phyloP scores from a whole-genome alignment of 2,113 vertebrate genomes.

The Gnathonemus echidnorhynchus region DNA sequence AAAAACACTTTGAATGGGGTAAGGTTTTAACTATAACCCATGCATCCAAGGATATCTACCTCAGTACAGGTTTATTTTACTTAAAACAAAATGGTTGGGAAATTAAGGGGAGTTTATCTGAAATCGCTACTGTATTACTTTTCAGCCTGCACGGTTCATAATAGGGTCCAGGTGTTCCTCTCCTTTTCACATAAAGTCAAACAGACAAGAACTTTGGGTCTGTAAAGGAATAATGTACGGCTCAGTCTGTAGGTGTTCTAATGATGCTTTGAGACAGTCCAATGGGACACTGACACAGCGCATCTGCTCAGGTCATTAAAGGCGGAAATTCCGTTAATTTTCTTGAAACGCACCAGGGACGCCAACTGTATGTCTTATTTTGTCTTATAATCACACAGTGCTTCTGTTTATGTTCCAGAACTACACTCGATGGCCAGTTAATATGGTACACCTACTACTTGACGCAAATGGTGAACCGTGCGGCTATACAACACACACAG shows the following conservation, averaged over 20 bases:
- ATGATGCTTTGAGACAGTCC: background rate
- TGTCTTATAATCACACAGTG: background rate
- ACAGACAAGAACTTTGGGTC: background rate
- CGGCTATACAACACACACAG: background rate
- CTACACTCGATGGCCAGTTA: background rate
- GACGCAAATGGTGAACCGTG: background rate
- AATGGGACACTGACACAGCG: background rate
- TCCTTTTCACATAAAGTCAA: background rate
- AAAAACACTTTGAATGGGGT: background rate
- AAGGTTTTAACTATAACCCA: background rate
- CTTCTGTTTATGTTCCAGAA: background rate
- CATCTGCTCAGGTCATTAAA: background rate
- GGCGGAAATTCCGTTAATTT: background rate
- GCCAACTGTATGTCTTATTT: background rate
- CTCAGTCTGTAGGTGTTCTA: background rate
- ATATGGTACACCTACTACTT: background rate
- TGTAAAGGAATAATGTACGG: background rate
- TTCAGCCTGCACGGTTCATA: conserved; percentile 34
- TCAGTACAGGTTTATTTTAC: background rate
- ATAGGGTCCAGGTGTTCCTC: conserved; percentile 45
- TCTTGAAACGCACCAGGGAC: background rate
- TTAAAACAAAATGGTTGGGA: conserved; percentile 32
- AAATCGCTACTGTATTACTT: conserved; percentile 36
- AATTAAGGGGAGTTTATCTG: conserved; percentile 27
- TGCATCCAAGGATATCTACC: background rate